Conservation (phyloP, 2,888 invertebrate genomes). For the Sabatieria punctata region DNA sequence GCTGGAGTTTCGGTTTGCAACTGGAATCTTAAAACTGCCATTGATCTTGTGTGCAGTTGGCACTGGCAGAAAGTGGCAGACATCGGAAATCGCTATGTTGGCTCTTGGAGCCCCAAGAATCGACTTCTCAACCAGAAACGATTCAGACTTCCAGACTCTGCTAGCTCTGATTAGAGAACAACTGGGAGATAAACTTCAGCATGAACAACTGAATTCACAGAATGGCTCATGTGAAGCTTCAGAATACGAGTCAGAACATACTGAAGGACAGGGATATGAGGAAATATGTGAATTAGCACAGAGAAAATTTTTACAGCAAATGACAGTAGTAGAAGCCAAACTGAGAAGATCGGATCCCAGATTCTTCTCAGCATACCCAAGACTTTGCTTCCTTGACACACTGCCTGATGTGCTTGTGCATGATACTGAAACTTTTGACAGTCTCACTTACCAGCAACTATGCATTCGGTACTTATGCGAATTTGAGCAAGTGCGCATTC, state of each 20-base stretch:
- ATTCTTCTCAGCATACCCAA: neutral
- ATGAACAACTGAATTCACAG: too few species aligned
- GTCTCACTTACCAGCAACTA: too few species aligned
- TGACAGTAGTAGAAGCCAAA: neutral
- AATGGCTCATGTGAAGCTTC: too few species aligned
- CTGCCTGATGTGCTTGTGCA: too few species aligned
- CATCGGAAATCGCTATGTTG: slow-evolving; percentile 3
- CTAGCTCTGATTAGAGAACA: neutral
- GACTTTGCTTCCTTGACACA: neutral
- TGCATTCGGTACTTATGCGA: too few species aligned
- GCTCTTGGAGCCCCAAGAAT: neutral
- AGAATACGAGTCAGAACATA: too few species aligned
- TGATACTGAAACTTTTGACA: too few species aligned
- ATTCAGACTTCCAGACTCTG: neutral
- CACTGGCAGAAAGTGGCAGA: neutral
- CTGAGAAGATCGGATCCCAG: neutral
- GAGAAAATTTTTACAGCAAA: slow-evolving; percentile 5
- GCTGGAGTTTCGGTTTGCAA: slow-evolving; percentile 1
- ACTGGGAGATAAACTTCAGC: neutral
- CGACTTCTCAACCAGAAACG: neutral
- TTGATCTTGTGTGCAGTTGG: slow-evolving; percentile 3
- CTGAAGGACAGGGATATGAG: neutral
- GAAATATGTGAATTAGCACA: slow-evolving; percentile 9
- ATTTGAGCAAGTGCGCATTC: too few species aligned
- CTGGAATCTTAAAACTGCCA: slow-evolving; percentile 2